A percentile compares a stretch with the other conserved stretches of the same genome.
Evolutionary conservation across 2,113 vertebrate genomes (phyloP).

Genomic region (Hippocampus mohnikei): DNA sequence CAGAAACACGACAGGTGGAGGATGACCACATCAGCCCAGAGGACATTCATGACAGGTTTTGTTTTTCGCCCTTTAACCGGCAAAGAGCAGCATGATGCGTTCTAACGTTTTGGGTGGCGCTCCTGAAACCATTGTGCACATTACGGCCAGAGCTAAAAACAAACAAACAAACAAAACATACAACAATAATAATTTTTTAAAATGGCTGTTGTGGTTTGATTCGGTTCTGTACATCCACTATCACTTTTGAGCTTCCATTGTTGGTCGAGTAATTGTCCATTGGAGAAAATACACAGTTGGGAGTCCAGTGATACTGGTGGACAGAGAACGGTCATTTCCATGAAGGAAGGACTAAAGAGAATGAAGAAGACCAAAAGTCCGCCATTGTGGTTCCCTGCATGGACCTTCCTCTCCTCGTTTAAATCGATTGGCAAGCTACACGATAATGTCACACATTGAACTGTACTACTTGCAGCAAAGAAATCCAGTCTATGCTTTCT

Average conservation of each 20-base stretch:
- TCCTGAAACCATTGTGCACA: too few species aligned
- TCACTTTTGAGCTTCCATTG: not conserved
- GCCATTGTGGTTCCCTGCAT: not conserved
- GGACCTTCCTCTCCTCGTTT: not conserved
- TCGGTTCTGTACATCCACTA: not conserved
- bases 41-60: conserved; percentile 47
- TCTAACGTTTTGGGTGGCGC: not conserved
- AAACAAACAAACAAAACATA: too few species aligned
- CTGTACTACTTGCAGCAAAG: not conserved
- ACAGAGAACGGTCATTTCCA: not conserved
- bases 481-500: not conserved
- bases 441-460: not conserved
- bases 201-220: not conserved
- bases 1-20: not conserved
- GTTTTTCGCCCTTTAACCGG: not conserved
- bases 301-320: not conserved
- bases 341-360: not conserved
- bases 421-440: not conserved
- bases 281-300: too few species aligned
- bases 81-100: too few species aligned
- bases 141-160: too few species aligned
- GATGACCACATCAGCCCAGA: conserved; percentile 34
- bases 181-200: too few species aligned
- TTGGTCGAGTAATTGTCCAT: too few species aligned
- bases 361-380: not conserved